A percentile compares a stretch with the other conserved stretches of the same genome.
Evolutionary conservation across 2,888 invertebrate genomes (phyloP).

Genomic region (Hirtodrosophila alboralis): DNA sequence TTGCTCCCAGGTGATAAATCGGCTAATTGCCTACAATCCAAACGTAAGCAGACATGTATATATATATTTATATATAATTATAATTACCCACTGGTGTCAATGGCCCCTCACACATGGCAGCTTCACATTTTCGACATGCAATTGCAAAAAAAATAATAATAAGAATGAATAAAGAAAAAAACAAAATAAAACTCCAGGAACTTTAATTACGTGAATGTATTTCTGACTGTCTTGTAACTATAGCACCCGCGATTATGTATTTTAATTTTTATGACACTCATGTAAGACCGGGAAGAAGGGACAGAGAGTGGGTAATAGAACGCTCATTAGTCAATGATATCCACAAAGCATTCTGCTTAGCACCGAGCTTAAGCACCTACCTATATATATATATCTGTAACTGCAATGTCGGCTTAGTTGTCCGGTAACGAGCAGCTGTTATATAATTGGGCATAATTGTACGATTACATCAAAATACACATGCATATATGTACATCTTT

Average conservation of each 20-base stretch:
- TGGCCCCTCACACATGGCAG: conserved; percentile 36
- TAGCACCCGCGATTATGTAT: conserved; percentile 51
- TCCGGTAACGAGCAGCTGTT: conserved; percentile 48
- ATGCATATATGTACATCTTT: conserved; percentile 23
- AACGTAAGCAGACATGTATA: conserved; percentile 37
- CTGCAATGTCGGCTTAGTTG: conserved; percentile 14
- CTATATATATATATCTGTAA: conserved; percentile 35
- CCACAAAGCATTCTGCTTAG: conserved; percentile 49
- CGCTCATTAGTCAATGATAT: conserved; percentile 75
- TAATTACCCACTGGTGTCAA: conserved; percentile 57
- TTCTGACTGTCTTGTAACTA: conserved; percentile 16
- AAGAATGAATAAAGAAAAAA: too few species aligned
- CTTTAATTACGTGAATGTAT: conserved; percentile 44
- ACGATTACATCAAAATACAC: conserved; percentile 60
- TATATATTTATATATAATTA: conserved; percentile 18
- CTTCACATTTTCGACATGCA: conserved; percentile 47
- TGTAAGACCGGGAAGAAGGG: conserved; percentile 10
- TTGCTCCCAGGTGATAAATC: conserved; percentile 56
- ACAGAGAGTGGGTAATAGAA: conserved; percentile 17
- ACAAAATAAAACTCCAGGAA: conserved; percentile 35
- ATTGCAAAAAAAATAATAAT: conserved; percentile 45
- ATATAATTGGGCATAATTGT: conserved; percentile 75
- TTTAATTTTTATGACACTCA: conserved; percentile 50
- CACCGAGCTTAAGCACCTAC: conserved; percentile 46
- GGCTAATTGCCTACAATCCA: conserved; percentile 50